Conservation (phyloP, 2,888 invertebrate genomes). For the Caenorhabditis sulstoni region DNA sequence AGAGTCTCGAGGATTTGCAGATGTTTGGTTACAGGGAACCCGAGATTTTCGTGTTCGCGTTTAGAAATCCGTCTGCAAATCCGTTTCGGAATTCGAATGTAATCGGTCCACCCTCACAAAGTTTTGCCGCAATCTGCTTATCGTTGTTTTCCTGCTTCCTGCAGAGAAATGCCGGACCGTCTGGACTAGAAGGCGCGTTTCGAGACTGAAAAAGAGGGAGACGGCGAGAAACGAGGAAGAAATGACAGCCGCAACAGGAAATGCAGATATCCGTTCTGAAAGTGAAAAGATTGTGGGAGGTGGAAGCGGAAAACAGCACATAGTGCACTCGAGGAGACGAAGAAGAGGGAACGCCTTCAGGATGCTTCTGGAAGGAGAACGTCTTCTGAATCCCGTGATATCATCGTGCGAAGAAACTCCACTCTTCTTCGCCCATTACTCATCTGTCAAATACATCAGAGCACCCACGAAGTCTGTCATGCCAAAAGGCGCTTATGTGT, state of each 20-base stretch:
- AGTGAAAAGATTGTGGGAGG: too few relatives aligned
- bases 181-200: background rate
- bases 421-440: constrained; percentile 6
- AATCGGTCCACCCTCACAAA: constrained; percentile 3
- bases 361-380: background rate
- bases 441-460: constrained; percentile 22
- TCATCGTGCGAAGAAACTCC: constrained; percentile 8
- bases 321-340: too few relatives aligned
- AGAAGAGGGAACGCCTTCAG: too few relatives aligned
- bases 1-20: too few relatives aligned
- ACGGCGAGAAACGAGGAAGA: background rate
- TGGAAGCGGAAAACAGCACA: too few relatives aligned
- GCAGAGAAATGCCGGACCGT: background rate
- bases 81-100: background rate
- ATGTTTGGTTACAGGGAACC: too few relatives aligned
- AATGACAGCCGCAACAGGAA: too few relatives aligned
- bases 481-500: constrained; percentile 35
- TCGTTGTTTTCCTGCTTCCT: background rate
- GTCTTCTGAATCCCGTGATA: too few relatives aligned
- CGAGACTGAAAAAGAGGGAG: background rate
- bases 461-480: constrained; percentile 15
- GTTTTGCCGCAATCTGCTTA: background rate
- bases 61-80: background rate
- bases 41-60: too few relatives aligned
- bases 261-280: too few relatives aligned